Evolutionary conservation across 1,140 invertebrate genomes (phyloP), one percentile per base, ranked within the genome.

Genomic region (Harlomillsia oculata): DNA sequence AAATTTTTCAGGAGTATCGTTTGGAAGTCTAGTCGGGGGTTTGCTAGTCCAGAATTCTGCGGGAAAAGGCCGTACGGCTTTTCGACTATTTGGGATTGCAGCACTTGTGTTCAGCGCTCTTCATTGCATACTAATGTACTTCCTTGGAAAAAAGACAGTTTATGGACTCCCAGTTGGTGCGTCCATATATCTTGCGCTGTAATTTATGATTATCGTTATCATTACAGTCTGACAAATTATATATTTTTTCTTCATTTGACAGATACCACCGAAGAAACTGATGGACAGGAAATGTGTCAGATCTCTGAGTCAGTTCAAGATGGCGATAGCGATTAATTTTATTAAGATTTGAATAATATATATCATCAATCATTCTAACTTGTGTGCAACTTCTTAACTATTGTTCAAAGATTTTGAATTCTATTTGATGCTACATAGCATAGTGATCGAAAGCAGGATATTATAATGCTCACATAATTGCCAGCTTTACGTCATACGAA

Each of bases 1-100:
- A 20, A 16, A 4, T n/a, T 23, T 48, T 37, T 54, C 53, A 78
- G 78, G 87, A 25, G 82, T 85, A 1, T 82, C 86, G 0, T 68
- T 80, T 2, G 86, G 87, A 8, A 87, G 83, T 70, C 77, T 86
- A 14, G 71, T 87, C 39, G 85, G 80, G 41, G 87, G 87, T 13
- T 67, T 76, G 20, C 62, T 87, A 4, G 80, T 82, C 59, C 70
- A 77, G 2, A 45, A 45, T n/a, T 25, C 8, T 5, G 65, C 67
- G 0, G 78, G 80, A 39, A 77, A 78, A 20, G 84, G 83, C 13
- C 72, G 77, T 30, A 68, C 72, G n/a, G 80, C 80, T 1, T 87
- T 87, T 65, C 73, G 78, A 56, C 75, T 80, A 52, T 88, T 85
- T 68, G 84, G 85, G 2, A 72, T 80, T 41, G 78, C 75, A 1